A percentile compares a stretch with the other conserved stretches of the same genome.
Evolutionary conservation across 1,140 invertebrate genomes (phyloP).

Genomic region (Littorina saxatilis): DNA sequence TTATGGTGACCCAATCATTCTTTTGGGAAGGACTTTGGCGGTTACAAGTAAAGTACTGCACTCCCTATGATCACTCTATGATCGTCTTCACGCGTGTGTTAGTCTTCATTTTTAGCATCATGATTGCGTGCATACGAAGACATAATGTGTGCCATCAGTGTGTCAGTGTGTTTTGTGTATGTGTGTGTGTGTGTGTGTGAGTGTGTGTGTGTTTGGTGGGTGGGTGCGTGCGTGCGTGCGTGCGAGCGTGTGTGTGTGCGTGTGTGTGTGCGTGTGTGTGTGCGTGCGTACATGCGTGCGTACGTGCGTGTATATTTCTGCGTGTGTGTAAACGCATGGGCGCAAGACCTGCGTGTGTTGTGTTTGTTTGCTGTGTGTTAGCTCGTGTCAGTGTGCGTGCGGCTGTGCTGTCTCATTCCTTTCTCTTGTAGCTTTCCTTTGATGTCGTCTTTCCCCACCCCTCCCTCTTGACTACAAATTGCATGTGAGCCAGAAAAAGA

Average conservation of each 20-base stretch:
- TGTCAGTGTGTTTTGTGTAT: background rate
- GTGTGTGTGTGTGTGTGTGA: background rate
- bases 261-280: slow-evolving; percentile 25
- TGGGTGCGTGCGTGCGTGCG: background rate
- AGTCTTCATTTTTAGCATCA: background rate
- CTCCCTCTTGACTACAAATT: too few species aligned
- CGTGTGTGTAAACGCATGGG: background rate
- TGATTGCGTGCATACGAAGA: background rate
- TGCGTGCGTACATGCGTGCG: background rate
- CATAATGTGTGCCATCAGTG: too few species aligned
- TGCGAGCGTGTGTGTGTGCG: background rate
- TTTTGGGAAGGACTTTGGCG: background rate
- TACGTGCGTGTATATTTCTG: background rate
- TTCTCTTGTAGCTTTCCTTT: background rate
- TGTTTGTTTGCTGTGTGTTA: too few species aligned
- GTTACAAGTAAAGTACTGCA: background rate
- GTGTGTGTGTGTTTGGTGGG: too few species aligned
- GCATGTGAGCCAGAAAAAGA: too few species aligned
- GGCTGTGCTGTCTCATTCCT: background rate
- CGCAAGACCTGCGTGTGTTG: too few species aligned
- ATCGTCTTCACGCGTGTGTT: background rate
- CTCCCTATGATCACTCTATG: background rate
- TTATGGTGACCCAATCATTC: background rate
- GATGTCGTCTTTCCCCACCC: too few species aligned
- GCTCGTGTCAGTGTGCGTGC: slow-evolving; percentile 1